These are phyloP conservation scores for Sebastes wilsoni DNA, from an alignment of 2,797 vertebrate species.

Conservation along the genomic window DNA sequence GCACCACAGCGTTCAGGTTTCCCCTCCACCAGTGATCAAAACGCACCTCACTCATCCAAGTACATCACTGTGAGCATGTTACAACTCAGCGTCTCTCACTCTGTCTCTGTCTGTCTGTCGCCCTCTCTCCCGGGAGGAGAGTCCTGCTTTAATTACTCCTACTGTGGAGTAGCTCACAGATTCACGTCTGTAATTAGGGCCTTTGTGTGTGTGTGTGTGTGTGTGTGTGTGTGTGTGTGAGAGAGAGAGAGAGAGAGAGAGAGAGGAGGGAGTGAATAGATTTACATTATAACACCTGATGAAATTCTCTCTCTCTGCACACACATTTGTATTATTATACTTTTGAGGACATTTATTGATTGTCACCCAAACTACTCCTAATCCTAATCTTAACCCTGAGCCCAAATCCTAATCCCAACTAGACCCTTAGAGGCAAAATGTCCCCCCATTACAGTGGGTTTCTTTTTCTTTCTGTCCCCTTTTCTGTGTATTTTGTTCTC, in stretches of 20 bases:
- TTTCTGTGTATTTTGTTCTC: neutral
- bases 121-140: constrained; percentile 57
- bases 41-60: constrained; percentile 9
- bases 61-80: constrained; percentile 14
- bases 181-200: constrained; percentile 74
- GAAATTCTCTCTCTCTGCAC: neutral
- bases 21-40: constrained; percentile 5
- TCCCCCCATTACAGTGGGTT: neutral
- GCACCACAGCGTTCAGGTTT: neutral
- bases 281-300: constrained; percentile 9
- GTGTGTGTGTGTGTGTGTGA: constrained; percentile 2
- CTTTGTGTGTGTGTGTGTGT: constrained; percentile 34
- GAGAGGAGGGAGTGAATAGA: neutral
- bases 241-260: neutral
- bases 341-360: neutral
- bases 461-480: neutral
- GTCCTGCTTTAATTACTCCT: constrained; percentile 76
- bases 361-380: neutral
- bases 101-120: constrained; percentile 40
- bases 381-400: constrained; percentile 10
- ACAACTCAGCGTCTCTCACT: constrained; percentile 39
- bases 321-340: neutral
- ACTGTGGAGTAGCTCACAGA: constrained; percentile 68
- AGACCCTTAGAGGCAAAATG: neutral
- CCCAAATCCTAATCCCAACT: constrained; percentile 5